A percentile compares a stretch with the other conserved stretches of the same genome.
Conservation (phyloP, 2,888 invertebrate species). For the Apodemia mormo region DNA sequence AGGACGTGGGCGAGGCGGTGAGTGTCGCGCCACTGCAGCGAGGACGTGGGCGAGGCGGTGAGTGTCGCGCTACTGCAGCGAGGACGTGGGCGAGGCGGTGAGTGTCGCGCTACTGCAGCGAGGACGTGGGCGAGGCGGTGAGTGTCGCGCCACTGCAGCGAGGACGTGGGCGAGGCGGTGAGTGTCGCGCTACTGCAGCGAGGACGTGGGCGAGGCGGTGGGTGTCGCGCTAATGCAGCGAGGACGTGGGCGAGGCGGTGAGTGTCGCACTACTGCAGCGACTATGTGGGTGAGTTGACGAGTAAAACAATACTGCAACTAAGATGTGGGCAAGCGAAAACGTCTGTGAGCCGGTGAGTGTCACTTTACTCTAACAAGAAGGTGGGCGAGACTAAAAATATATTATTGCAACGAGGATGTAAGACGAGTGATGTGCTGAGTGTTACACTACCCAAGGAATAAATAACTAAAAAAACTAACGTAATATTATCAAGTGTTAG, state of each 20-base stretch:
- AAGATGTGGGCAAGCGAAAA: constrained; percentile 68
- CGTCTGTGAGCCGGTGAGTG: constrained; percentile 77
- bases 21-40: constrained; percentile 57
- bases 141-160: constrained; percentile 7
- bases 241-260: constrained; percentile 70
- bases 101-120: constrained; percentile 76
- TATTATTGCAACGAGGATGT: too few relatives aligned
- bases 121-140: constrained; percentile 85
- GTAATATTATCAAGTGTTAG: too few relatives aligned
- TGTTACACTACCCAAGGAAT: too few relatives aligned
- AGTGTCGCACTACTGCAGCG: constrained; percentile 14
- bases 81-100: too few relatives aligned
- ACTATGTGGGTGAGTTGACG: too few relatives aligned
- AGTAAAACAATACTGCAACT: constrained; percentile 70
- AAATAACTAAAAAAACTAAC: too few relatives aligned
- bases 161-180: too few relatives aligned
- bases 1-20: constrained; percentile 56
- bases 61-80: constrained; percentile 11
- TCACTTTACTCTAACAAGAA: too few relatives aligned
- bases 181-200: constrained; percentile 70
- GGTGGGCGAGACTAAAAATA: too few relatives aligned
- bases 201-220: constrained; percentile 68
- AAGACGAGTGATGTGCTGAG: too few relatives aligned
- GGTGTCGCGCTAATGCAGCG: constrained; percentile 42
- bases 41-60: constrained; percentile 85